These are phyloP conservation scores for Lasius fuliginosus DNA, from an alignment of 2,888 invertebrate species.

Conservation along the genomic window DNA sequence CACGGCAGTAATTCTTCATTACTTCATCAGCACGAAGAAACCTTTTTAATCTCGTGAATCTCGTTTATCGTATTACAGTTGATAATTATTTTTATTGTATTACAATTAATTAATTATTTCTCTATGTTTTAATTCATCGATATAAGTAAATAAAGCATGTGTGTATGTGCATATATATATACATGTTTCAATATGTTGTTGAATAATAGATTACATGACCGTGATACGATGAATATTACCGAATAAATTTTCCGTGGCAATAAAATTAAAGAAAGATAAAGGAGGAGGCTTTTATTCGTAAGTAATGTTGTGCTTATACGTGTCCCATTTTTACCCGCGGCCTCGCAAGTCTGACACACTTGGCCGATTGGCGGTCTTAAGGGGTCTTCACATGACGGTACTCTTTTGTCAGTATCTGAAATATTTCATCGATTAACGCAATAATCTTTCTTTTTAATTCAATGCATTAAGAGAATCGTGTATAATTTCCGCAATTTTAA, in stretches of 20 bases:
- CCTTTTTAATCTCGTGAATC: background rate
- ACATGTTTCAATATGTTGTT: background rate
- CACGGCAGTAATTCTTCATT: slow-evolving; percentile 19
- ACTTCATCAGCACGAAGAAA: background rate
- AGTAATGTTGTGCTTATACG: slow-evolving; percentile 34
- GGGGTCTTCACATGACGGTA: slow-evolving; percentile 31
- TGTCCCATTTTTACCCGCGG: slow-evolving; percentile 45
- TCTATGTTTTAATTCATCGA: background rate
- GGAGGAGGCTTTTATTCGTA: background rate
- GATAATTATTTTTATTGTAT: background rate
- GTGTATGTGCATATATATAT: no score
- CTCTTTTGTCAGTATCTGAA: background rate
- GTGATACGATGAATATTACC: background rate
- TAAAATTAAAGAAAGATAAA: slow-evolving; percentile 16
- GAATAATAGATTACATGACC: slow-evolving; percentile 28
- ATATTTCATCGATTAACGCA: background rate
- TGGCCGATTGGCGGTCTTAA: slow-evolving; percentile 37
- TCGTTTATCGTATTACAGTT: slow-evolving; percentile 7
- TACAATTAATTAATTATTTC: background rate
- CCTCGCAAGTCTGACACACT: slow-evolving; percentile 54
- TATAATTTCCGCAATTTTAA: background rate
- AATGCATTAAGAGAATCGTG: background rate
- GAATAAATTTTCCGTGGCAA: slow-evolving; percentile 6
- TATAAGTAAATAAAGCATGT: no score
- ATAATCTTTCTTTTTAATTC: background rate